Evolutionary conservation across 1,140 invertebrate genomes (phyloP).

Genomic region (Drosophila grimshawi): DNA sequence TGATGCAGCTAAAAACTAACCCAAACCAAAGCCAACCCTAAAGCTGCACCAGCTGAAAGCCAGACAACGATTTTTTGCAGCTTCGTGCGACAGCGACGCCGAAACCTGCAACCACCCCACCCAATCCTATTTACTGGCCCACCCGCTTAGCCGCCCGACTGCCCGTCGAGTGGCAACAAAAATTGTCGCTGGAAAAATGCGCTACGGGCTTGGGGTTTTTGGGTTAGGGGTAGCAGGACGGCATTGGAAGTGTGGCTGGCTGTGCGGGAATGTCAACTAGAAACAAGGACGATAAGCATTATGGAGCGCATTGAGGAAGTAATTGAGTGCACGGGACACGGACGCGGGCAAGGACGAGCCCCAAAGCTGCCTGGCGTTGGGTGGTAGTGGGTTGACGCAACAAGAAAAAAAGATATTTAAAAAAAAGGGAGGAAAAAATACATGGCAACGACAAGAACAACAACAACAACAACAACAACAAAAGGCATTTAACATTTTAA

Average conservation of each 20-base stretch:
- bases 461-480: conserved; percentile 56
- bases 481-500: conserved; percentile 78
- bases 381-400: conserved; percentile 22
- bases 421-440: conserved; percentile 38
- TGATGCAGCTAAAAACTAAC: conserved; percentile 65
- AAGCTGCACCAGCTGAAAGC: conserved; percentile 62
- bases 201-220: conserved; percentile 63
- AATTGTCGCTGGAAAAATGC: conserved; percentile 83
- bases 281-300: conserved; percentile 83
- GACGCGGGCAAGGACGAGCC: conserved; percentile 69
- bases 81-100: conserved; percentile 68
- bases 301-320: conserved; percentile 82
- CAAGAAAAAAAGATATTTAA: conserved; percentile 34
- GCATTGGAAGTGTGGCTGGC: conserved; percentile 57
- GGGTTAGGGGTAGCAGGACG: conserved; percentile 12
- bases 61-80: conserved; percentile 75
- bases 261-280: conserved; percentile 81
- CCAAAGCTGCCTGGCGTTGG: conserved; percentile 3
- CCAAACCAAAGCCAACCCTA: conserved; percentile 58
- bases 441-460: conserved; percentile 18
- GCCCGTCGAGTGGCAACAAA: conserved; percentile 66
- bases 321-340: conserved; percentile 80
- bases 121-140: neutral
- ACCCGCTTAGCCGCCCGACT: neutral
- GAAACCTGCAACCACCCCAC: conserved; percentile 25